phyloP scores from a whole-genome alignment of 2,113 vertebrate genomes.

The Cheilinus undulatus region DNA sequence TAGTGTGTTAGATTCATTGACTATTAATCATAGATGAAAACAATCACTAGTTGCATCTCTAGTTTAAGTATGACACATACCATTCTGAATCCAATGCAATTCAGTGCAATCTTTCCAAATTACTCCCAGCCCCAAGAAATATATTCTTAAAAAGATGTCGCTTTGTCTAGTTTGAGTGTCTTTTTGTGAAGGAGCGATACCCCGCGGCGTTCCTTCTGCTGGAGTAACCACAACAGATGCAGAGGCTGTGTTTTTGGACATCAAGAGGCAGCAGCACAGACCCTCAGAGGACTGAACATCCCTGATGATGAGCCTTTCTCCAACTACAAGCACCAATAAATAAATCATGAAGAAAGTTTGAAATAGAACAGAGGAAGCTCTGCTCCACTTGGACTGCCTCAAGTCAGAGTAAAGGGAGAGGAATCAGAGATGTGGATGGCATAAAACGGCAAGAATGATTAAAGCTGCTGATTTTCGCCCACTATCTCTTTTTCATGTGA shows the following conservation, averaged over 20 bases:
- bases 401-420: conserved; percentile 32
- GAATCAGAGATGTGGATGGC: conserved; percentile 15
- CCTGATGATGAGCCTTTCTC: conserved; percentile 41
- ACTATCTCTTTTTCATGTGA: conserved; percentile 32
- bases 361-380: conserved; percentile 42
- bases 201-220: conserved; percentile 26
- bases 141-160: conserved; percentile 15
- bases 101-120: conserved; percentile 4
- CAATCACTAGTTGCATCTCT: background rate
- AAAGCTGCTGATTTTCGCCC: conserved; percentile 10
- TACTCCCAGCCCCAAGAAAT: background rate
- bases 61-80: background rate
- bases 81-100: conserved; percentile 2
- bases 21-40: background rate
- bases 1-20: background rate
- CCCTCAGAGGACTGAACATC: conserved; percentile 50
- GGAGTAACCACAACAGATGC: conserved; percentile 34
- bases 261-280: conserved; percentile 46
- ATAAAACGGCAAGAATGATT: conserved; percentile 48
- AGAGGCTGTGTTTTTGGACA: conserved; percentile 41
- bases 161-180: conserved; percentile 30
- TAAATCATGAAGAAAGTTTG: conserved; percentile 77
- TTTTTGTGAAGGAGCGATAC: conserved; percentile 16
- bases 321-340: conserved; percentile 64
- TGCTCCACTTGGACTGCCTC: conserved; percentile 52